Percentiles rank a stretch among this genome's conserved stretches.
phyloP scores from a whole-genome alignment of 2,797 vertebrate genomes.

The Xyrichtys novacula region DNA sequence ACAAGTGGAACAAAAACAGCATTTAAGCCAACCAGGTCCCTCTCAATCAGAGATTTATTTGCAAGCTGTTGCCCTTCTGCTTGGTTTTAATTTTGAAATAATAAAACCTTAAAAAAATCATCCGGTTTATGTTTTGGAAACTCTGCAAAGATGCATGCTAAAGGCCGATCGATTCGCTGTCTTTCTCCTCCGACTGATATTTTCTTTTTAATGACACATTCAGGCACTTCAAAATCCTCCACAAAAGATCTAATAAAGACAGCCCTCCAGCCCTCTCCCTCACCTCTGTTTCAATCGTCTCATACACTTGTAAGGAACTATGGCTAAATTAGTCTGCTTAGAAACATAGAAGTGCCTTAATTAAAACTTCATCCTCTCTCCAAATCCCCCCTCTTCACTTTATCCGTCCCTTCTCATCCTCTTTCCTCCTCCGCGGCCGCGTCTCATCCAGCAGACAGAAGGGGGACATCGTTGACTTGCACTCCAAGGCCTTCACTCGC shows the following conservation, averaged over 20 bases:
- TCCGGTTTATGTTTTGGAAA: constrained; percentile 1
- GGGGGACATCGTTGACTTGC: constrained; percentile 81
- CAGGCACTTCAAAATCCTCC: constrained; percentile 54
- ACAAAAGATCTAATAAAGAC: constrained; percentile 77
- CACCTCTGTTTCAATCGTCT: constrained; percentile 75
- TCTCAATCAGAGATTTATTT: constrained; percentile 86
- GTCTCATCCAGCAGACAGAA: constrained; percentile 70
- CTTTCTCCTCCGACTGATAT: constrained; percentile 55
- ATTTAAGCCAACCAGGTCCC: constrained; percentile 90
- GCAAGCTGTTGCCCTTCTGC: constrained; percentile 91
- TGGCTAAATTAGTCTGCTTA: constrained; percentile 81
- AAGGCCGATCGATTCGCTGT: constrained; percentile 13
- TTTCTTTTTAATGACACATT: constrained; percentile 72
- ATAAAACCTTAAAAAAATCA: background rate
- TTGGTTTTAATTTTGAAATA: constrained; percentile 47
- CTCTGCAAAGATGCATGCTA: background rate
- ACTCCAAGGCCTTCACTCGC: constrained; percentile 73
- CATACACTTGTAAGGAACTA: constrained; percentile 75
- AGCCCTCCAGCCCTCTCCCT: constrained; percentile 54
- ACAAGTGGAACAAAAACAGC: constrained; percentile 90
- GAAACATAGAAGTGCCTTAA: constrained; percentile 80
- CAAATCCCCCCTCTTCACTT: constrained; percentile 65
- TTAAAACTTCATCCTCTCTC: constrained; percentile 80
- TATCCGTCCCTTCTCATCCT: constrained; percentile 70
- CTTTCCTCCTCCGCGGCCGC: constrained; percentile 48